Base-by-base conservation (phyloP, 2,797 vertebrate species). In the Semaprochilodus insignis region DNA sequence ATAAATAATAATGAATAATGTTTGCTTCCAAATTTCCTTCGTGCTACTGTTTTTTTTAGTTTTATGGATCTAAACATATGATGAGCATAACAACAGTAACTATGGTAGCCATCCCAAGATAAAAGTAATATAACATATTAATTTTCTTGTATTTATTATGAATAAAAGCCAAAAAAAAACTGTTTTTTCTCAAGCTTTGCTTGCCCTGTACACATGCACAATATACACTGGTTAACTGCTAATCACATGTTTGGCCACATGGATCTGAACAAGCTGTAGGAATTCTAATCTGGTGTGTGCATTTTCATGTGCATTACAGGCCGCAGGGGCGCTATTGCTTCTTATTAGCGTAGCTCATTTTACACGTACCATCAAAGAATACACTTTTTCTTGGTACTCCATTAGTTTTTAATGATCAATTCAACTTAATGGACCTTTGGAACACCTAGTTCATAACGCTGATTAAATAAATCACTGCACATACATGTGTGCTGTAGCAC, bases 291-390 rank as follows among this genome's bases (percentile, higher is more conserved):
- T 21, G 19, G 19, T 52, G 10, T 54, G 25, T 6, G 19, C 19
- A 21, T 57, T 55, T 34, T 14, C 19, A 16, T 19, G 31, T n/a
- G 52, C 16, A 31, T 57, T 21, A 34, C 27, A 34, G 72, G 19
- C 51, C 25, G 17, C 25, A 4, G 25, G 27, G 27, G 23, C 4
- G 71, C 71, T 55, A 25, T 54, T 21, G 16, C 25, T 11, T 72
- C 25, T 27, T 51, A 54, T 73, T 72, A 72, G 23, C 51, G 54
- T 36, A 54, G 62, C 14, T 34, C 25, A 44, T 77, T 51, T 77
- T 44, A 51, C 44, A 52, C 17, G 16, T 36, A 67, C 6, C 25
- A 66, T 54, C n/a, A 52, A 27, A n/a, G 15, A 73, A 54, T 55
- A 55, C n/a, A 54, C 27, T 74, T 74, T 31, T 31, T 31, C 52